Percentiles rank a stretch among this genome's conserved stretches.
Conservation (phyloP, 2,113 vertebrate genomes). For the Bubalus kerabau region DNA sequence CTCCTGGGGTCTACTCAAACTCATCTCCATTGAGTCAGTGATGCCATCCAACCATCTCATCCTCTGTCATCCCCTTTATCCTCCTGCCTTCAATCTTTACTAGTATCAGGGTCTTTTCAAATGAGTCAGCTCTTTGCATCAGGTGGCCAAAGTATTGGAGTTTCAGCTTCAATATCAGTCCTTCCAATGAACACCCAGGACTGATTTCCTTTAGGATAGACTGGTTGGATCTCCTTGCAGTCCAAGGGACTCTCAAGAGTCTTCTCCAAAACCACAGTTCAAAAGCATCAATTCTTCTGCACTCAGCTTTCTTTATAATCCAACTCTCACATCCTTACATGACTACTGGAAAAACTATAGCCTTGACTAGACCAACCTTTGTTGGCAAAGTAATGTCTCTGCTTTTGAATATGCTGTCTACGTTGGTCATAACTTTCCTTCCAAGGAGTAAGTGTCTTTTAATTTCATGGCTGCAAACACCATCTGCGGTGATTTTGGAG, state of each 20-base stretch:
- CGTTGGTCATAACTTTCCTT: not conserved
- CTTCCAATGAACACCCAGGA: not conserved
- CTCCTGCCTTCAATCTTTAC: not conserved
- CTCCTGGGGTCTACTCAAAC: not conserved
- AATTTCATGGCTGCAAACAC: not conserved
- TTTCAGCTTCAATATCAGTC: not conserved
- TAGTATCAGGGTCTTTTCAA: not conserved
- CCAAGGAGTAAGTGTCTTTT: not conserved
- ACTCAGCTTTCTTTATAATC: not conserved
- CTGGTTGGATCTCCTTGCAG: not conserved
- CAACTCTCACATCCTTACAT: not conserved
- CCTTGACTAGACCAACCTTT: not conserved
- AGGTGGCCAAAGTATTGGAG: not conserved
- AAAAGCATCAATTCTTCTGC: not conserved
- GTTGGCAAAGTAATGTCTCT: not conserved
- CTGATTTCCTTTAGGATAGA: not conserved
- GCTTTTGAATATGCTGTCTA: not conserved
- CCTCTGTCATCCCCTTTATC: not conserved
- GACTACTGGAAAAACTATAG: not conserved
- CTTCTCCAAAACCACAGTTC: not conserved
- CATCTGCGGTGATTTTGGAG: not conserved
- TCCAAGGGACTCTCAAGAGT: not conserved
- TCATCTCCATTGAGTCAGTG: not conserved
- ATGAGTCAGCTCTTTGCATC: not conserved
- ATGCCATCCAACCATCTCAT: not conserved